Conservation (phyloP, 2,888 invertebrate genomes). For the Yponomeuta sedellus region DNA sequence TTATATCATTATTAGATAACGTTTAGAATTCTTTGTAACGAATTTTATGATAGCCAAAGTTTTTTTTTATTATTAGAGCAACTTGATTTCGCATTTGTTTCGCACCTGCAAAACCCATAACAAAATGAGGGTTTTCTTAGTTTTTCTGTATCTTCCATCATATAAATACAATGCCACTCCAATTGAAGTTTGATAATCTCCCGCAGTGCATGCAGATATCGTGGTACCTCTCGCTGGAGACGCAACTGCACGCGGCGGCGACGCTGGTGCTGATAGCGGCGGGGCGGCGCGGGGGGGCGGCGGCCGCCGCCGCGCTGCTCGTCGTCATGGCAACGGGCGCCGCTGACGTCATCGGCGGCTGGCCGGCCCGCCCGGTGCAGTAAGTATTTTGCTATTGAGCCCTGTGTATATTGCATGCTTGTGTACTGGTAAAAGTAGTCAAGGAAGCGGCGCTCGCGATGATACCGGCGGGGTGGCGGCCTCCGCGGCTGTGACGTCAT, state of each 20-base stretch:
- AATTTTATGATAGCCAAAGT: too few species aligned
- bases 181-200: conserved; percentile 25
- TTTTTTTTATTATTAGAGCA: too few species aligned
- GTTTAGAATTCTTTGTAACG: too few species aligned
- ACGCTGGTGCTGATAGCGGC: conserved; percentile 79
- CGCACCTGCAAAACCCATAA: too few species aligned
- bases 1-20: too few species aligned
- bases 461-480: too few species aligned
- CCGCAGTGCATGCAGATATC: conserved; percentile 87
- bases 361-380: conserved; percentile 36
- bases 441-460: too few species aligned
- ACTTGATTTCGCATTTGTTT: too few species aligned
- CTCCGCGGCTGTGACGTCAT: too few species aligned
- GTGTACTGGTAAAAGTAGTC: too few species aligned
- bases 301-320: conserved; percentile 46
- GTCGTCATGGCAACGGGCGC: conserved; percentile 52
- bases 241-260: conserved; percentile 83
- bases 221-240: conserved; percentile 87
- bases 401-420: neutral
- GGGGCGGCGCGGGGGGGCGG: conserved; percentile 49
- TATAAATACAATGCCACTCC: neutral
- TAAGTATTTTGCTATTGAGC: conserved; percentile 25
- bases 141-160: too few species aligned
- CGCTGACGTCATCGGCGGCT: conserved; percentile 63
- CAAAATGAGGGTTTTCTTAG: too few species aligned